These are phyloP conservation scores for Kryptolebias ocellatus DNA, from an alignment of 2,797 vertebrate species.

Conservation along the genomic window DNA sequence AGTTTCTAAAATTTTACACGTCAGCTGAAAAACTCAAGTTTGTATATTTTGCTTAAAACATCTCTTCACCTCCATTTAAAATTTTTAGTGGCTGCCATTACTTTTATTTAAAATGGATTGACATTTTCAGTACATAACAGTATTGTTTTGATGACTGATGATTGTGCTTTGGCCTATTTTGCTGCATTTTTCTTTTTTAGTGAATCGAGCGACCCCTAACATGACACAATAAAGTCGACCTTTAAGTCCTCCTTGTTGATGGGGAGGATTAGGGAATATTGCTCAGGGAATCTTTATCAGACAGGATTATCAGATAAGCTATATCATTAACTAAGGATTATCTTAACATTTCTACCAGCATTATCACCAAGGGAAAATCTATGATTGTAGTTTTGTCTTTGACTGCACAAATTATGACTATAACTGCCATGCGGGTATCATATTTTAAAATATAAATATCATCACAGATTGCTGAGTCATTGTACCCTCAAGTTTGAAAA, in stretches of 20 bases:
- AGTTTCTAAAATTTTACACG: background rate
- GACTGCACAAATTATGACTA: slow-evolving; percentile 9
- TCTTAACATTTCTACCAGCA: slow-evolving; percentile 35
- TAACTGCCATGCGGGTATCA: background rate
- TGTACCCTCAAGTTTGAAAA: background rate
- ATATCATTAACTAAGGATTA: slow-evolving; percentile 81
- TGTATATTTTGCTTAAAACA: too few relatives aligned
- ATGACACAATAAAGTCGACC: slow-evolving; percentile 44
- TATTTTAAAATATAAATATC: background rate
- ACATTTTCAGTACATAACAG: too few relatives aligned
- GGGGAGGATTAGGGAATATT: slow-evolving; percentile 67
- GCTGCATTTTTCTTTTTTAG: slow-evolving; percentile 18
- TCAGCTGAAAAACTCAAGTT: too few relatives aligned
- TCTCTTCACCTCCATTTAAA: too few relatives aligned
- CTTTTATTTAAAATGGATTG: too few relatives aligned
- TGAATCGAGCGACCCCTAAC: slow-evolving; percentile 17
- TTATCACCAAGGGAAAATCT: slow-evolving; percentile 42
- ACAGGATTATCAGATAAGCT: slow-evolving; percentile 79
- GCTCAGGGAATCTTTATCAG: slow-evolving; percentile 67
- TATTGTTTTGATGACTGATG: too few relatives aligned
- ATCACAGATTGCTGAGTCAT: background rate
- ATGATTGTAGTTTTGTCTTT: slow-evolving; percentile 11
- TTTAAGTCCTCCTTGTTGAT: slow-evolving; percentile 42
- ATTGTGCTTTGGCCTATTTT: slow-evolving; percentile 2
- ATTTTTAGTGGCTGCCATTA: too few relatives aligned